phyloP scores from a whole-genome alignment of 2,113 vertebrate genomes.

The Stegastes partitus region DNA sequence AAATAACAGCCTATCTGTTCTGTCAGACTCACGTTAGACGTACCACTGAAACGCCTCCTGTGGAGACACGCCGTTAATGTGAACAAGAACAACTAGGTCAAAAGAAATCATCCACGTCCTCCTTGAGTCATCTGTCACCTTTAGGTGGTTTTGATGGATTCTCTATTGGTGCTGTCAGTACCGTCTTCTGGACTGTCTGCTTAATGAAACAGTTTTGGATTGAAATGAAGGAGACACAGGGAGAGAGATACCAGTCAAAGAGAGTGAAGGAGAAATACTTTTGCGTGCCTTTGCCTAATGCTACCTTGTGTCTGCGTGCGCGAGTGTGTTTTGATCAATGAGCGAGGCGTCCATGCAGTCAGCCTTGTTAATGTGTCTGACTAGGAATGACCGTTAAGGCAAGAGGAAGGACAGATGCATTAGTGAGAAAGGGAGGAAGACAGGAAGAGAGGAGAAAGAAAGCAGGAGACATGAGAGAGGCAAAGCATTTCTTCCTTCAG shows the following conservation, averaged over 20 bases:
- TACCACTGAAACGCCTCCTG: neutral
- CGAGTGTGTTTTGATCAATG: conserved; percentile 69
- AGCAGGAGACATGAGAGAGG: neutral
- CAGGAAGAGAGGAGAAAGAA: neutral
- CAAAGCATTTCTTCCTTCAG: conserved; percentile 6
- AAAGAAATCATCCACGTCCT: conserved; percentile 42
- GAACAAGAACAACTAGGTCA: conserved; percentile 36
- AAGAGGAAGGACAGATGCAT: conserved; percentile 58
- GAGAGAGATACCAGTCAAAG: conserved; percentile 31
- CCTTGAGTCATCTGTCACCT: conserved; percentile 48
- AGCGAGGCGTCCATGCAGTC: conserved; percentile 55
- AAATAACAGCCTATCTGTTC: neutral
- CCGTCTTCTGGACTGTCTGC: conserved; percentile 39
- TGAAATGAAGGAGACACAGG: conserved; percentile 46
- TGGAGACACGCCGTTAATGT: neutral
- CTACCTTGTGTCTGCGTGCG: conserved; percentile 7
- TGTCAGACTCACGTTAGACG: neutral
- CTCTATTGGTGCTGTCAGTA: conserved; percentile 53
- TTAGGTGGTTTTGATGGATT: conserved; percentile 50
- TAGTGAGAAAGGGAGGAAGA: conserved; percentile 11
- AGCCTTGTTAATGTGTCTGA: conserved; percentile 72
- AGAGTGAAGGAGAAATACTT: conserved; percentile 44
- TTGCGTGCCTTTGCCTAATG: conserved; percentile 33
- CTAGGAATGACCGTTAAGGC: conserved; percentile 62
- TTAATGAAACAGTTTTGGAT: conserved; percentile 47